These are phyloP conservation scores for Parthenolecanium corni DNA, from an alignment of 2,888 invertebrate species.

Conservation along the genomic window DNA sequence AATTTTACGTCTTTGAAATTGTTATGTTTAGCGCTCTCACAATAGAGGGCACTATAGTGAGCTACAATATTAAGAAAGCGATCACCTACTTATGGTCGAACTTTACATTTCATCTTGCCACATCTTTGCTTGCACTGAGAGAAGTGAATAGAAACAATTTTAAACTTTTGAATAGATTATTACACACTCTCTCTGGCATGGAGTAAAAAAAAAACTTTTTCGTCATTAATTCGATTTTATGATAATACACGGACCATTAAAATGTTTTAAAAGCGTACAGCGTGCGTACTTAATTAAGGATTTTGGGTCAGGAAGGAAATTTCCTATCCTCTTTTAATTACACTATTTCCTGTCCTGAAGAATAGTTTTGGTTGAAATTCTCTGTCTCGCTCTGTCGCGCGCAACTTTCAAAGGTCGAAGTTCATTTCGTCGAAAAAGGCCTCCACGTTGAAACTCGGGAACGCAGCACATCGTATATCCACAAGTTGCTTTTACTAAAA, in stretches of 20 bases:
- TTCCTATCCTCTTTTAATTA: constrained; percentile 27
- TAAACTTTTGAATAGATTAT: no score
- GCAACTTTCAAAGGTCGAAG: constrained; percentile 12
- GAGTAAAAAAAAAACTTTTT: no score
- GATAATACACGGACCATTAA: constrained; percentile 21
- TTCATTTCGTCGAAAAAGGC: constrained; percentile 17
- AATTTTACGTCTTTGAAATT: no score
- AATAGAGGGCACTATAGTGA: no score
- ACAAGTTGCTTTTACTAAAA: constrained; percentile 16
- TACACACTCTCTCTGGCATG: no score
- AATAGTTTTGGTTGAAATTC: constrained; percentile 24
- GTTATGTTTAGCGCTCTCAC: no score
- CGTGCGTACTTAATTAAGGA: constrained; percentile 21
- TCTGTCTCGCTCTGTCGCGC: background rate
- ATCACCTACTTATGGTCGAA: no score
- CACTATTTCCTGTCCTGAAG: constrained; percentile 18
- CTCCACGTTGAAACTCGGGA: no score
- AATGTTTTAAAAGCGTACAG: constrained; percentile 10
- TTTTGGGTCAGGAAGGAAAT: constrained; percentile 26
- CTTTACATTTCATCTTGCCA: no score
- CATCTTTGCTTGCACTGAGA: no score
- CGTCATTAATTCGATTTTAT: constrained; percentile 14
- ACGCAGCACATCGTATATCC: background rate
- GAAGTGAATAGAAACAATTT: no score
- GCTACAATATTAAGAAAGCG: no score